phyloP scores from a whole-genome alignment of 1,140 invertebrate species.

The Mercenaria mercenaria region DNA sequence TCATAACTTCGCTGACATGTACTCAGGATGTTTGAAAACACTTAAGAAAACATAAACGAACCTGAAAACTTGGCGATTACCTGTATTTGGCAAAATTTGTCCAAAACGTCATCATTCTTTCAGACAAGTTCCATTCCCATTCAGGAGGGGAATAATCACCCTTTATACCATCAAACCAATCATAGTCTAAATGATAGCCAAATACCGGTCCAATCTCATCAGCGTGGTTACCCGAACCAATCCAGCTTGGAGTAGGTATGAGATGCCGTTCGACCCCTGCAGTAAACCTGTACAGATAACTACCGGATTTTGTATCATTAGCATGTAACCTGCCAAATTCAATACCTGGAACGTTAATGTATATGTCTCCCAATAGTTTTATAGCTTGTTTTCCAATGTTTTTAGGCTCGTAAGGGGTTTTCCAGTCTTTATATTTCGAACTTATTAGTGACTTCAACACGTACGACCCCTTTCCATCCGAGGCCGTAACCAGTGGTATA shows the following conservation, averaged over 20 bases:
- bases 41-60: no score
- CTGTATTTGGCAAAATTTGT: slow-evolving; percentile 98
- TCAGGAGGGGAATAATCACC: slow-evolving; percentile 10
- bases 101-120: slow-evolving; percentile 94
- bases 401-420: neutral
- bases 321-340: slow-evolving; percentile 5
- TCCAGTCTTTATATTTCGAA: slow-evolving; percentile 27
- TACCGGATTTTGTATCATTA: neutral
- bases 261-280: neutral
- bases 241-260: slow-evolving; percentile 13
- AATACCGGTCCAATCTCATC: slow-evolving; percentile 26
- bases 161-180: neutral
- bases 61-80: slow-evolving; percentile 86
- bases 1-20: no score
- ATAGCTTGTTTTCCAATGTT: neutral
- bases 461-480: neutral
- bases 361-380: neutral
- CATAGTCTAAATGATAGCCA: slow-evolving; percentile 14
- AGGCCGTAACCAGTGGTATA: neutral
- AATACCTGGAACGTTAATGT: slow-evolving; percentile 21
- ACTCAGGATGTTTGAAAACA: no score
- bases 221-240: neutral
- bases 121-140: slow-evolving; percentile 35
- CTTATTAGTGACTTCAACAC: neutral
- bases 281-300: slow-evolving; percentile 17